phyloP scores from a whole-genome alignment of 2,888 invertebrate species.

The Microctonus hyperodae region DNA sequence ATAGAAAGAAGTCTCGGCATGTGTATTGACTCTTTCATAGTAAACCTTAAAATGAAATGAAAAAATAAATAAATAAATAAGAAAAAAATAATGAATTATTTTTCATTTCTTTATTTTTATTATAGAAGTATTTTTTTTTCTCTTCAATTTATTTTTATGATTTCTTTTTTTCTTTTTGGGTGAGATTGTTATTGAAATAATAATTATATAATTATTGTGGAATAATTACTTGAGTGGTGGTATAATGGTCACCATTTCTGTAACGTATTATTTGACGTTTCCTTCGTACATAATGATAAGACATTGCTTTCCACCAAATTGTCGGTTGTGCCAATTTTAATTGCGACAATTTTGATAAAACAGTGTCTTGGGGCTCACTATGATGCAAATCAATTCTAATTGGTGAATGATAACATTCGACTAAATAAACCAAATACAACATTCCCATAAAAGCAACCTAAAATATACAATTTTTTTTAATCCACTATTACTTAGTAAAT shows the following conservation, averaged over 20 bases:
- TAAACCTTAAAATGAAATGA: slow-evolving; percentile 68
- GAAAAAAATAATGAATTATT: no score
- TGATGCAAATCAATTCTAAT: slow-evolving; percentile 74
- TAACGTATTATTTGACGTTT: slow-evolving; percentile 80
- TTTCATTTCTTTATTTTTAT: no score
- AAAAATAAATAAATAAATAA: neutral
- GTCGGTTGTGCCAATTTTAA: slow-evolving; percentile 76
- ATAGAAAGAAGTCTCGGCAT: slow-evolving; percentile 79
- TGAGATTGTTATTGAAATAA: neutral
- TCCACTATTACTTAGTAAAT: neutral
- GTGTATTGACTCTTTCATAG: slow-evolving; percentile 82
- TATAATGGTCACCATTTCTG: slow-evolving; percentile 82
- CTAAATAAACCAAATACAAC: slow-evolving; percentile 81
- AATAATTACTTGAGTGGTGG: slow-evolving; percentile 75
- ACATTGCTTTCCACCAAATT: slow-evolving; percentile 88
- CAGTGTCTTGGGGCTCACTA: slow-evolving; percentile 72
- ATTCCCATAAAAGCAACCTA: slow-evolving; percentile 77
- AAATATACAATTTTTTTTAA: neutral
- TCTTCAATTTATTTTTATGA: neutral
- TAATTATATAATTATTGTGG: slow-evolving; percentile 7
- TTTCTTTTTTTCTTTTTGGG: neutral
- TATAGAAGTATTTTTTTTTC: no score
- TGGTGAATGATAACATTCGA: slow-evolving; percentile 84
- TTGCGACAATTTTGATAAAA: slow-evolving; percentile 71
- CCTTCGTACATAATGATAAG: slow-evolving; percentile 82